Conservation (phyloP, 2,888 invertebrate species). For the Selenia dentaria region DNA sequence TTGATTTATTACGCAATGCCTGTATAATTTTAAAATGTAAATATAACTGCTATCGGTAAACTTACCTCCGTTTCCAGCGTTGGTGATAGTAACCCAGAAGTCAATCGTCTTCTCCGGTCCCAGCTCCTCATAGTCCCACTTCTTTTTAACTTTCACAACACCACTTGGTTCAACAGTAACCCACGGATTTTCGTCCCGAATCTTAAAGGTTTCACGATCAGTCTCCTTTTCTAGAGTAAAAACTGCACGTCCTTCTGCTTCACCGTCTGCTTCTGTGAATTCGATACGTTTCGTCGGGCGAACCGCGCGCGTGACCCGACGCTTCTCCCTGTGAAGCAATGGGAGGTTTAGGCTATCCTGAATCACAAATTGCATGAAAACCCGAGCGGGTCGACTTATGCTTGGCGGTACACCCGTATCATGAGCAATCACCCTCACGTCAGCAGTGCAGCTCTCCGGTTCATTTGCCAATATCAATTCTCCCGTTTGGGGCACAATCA, state of each 20-base stretch:
- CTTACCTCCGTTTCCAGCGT: conserved; percentile 94
- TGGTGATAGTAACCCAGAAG: conserved; percentile 97
- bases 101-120: conserved; percentile 98
- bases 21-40: conserved; percentile 4
- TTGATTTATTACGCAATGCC: conserved; percentile 25
- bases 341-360: conserved; percentile 86
- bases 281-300: conserved; percentile 97
- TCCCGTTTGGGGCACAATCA: conserved; percentile 97
- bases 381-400: conserved; percentile 89
- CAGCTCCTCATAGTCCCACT: conserved; percentile 98
- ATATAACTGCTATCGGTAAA: conserved; percentile 31
- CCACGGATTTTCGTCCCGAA: conserved; percentile 97
- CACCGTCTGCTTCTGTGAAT: conserved; percentile 96
- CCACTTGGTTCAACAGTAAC: conserved; percentile 96
- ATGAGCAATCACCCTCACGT: conserved; percentile 92
- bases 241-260: conserved; percentile 93
- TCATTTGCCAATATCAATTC: conserved; percentile 93
- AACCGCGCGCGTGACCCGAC: conserved; percentile 95
- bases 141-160: conserved; percentile 96
- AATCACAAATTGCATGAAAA: conserved; percentile 89
- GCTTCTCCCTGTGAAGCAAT: conserved; percentile 88
- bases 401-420: conserved; percentile 91
- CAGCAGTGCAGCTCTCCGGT: conserved; percentile 87
- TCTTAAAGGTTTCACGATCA: conserved; percentile 96
- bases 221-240: conserved; percentile 96